These are phyloP conservation scores for Hippasteria phrygiana DNA, from an alignment of 53 echinoderm and acorn worm genomes.

Conservation along the genomic window DNA sequence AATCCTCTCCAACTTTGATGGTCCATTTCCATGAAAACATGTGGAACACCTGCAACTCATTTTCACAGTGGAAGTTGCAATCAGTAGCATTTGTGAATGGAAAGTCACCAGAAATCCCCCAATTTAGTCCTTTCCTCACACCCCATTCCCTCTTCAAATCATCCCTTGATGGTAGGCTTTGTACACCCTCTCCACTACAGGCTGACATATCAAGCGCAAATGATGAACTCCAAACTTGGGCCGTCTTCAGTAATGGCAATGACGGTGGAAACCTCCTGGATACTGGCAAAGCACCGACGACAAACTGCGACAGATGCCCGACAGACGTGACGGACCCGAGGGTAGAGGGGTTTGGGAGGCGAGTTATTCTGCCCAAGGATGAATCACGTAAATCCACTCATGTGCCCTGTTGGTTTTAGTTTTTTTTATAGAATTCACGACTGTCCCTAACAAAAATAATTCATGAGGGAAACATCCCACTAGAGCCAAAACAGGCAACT, in stretches of 20 bases:
- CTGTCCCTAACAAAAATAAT: too few relatives aligned
- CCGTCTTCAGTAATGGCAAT: constrained; percentile 55
- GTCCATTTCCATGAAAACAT: too few relatives aligned
- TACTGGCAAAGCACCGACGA: not conserved
- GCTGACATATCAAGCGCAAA: constrained; percentile 73
- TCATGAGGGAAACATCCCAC: too few relatives aligned
- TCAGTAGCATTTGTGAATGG: too few relatives aligned
- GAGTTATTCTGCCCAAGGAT: constrained; percentile 61
- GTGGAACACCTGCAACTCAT: too few relatives aligned
- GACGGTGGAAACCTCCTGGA: not conserved
- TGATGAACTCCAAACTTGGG: constrained; percentile 75
- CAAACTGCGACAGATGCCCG: not conserved
- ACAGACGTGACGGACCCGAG: constrained; percentile 67
- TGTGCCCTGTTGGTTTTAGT: too few relatives aligned
- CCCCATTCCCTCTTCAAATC: not conserved
- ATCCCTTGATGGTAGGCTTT: not conserved
- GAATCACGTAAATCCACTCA: constrained; percentile 21
- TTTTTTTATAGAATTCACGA: not conserved
- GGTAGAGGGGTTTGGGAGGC: constrained; percentile 69
- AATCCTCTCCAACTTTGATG: too few relatives aligned
- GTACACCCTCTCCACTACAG: constrained; percentile 17
- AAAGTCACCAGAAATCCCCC: too few relatives aligned
- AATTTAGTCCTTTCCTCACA: too few relatives aligned
- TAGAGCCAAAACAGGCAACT: too few relatives aligned
- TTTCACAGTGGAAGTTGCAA: too few relatives aligned